Conservation (phyloP, 2,888 invertebrate species). For the Tipula lateralis region DNA sequence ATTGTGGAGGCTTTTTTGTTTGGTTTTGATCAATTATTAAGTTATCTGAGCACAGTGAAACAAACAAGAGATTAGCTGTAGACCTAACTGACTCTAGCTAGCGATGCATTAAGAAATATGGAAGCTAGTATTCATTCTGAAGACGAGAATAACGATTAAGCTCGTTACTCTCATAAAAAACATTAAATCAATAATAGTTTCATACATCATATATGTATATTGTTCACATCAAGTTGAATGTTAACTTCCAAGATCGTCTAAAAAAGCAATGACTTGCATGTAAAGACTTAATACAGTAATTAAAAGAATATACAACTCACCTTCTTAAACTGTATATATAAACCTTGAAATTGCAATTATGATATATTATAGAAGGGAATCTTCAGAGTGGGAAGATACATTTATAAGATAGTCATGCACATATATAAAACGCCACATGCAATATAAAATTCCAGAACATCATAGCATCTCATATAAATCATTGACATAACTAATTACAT, state of each 20-base stretch:
- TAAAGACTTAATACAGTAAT: background rate
- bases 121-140: too few species aligned
- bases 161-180: too few species aligned
- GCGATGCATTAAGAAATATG: too few species aligned
- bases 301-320: background rate
- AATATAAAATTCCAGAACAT: background rate
- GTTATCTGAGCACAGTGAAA: too few species aligned
- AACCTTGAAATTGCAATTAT: constrained; percentile 24
- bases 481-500: background rate
- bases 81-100: too few species aligned
- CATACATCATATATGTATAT: background rate
- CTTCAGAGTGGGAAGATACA: background rate
- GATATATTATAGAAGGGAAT: background rate
- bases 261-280: background rate
- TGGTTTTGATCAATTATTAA: too few species aligned
- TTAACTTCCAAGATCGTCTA: background rate
- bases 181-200: too few species aligned
- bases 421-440: background rate
- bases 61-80: too few species aligned
- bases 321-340: background rate
- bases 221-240: background rate
- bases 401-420: background rate
- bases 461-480: background rate
- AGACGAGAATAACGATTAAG: too few species aligned
- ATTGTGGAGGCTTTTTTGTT: too few species aligned